Evolutionary conservation across 2,113 vertebrate genomes (phyloP), one percentile per base, ranked within the genome.

Genomic region (Myxocyprinus asiaticus): DNA sequence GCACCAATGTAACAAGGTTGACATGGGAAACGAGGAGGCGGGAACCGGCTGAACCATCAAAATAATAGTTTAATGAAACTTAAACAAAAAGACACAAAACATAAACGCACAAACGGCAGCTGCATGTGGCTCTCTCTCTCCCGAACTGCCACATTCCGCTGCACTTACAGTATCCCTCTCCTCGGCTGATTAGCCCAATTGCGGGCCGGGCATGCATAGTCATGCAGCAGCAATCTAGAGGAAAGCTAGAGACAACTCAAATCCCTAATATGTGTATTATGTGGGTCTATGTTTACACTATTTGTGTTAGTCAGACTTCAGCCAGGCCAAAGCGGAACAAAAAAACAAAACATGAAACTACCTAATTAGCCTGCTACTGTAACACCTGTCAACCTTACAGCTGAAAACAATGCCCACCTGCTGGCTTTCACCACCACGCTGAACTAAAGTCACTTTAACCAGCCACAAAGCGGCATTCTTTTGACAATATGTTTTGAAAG

Each of bases 121-220:
- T n/a, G n/a, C n/a, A n/a, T n/a, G n/a, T n/a, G n/a, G n/a, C n/a
- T n/a, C n/a, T n/a, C n/a, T n/a, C n/a, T n/a, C n/a, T n/a, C n/a
- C n/a, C n/a, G n/a, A n/a, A n/a, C n/a, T n/a, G n/a, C n/a, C n/a
- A n/a, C n/a, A n/a, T n/a, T n/a, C n/a, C n/a, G n/a, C n/a, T n/a
- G n/a, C n/a, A n/a, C n/a, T n/a, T n/a, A n/a, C n/a, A n/a, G n/a
- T n/a, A n/a, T n/a, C n/a, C n/a, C n/a, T n/a, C n/a, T n/a, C n/a
- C n/a, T n/a, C n/a, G n/a, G n/a, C n/a, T n/a, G n/a, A n/a, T n/a
- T n/a, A n/a, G n/a, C n/a, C n/a, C n/a, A n/a, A n/a, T n/a, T n/a
- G n/a, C n/a, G n/a, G n/a, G n/a, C n/a, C n/a, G n/a, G n/a, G 79
- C 79, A 85, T 85, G 84, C 80, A 84, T 81, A 4, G 70, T 69